Base-by-base conservation (phyloP, 2,888 invertebrate species). In the Trichogramma evanescens region DNA sequence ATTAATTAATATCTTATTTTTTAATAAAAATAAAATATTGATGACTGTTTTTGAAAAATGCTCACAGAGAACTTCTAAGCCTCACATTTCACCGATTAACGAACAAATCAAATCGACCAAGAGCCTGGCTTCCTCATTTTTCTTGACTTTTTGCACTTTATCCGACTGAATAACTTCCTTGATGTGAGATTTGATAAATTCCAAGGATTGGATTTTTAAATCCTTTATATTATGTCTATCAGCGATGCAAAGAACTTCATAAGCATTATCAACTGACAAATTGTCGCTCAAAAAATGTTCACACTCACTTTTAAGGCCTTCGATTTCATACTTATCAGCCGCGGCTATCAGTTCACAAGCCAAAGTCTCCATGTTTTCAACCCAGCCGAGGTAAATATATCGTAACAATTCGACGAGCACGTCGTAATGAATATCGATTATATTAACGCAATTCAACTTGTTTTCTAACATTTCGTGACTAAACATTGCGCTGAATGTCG, bases 401-500 rank as follows among this genome's bases (percentile, higher is more conserved):
- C 95, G 87, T 67, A 99, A 81, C 95, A 99, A 96, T 82, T 99
- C 98, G 68, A 93, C 81, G 76, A 98, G 83, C 65, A 98, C 97
- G 79, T 98, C 98, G 78, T 95, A 93, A 80, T 99, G 98, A 54
- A 99, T 95, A 80, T 99, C 99, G 56, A 93, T 91, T 75, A 93
- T 93, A 80, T 93, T 94, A 56, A 97, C 97, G 72, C 95, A 86
- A 82, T 96, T 97, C 79, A 93, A 87, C 81, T 96, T 95, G 68
- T 94, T 84, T 78, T 98, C 97, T 77, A 95, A 94, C 95, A 98
- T 97, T 81, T 97, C 95, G 80, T 98, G 97, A 78, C 96, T 95
- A 80, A 99, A 98, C 98, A 99, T 99, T 66, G 99, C 98, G 74
- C 95, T 93, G 82, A 99, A 99, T 50, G 98, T 97, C 66, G 95